Conservation (phyloP, 1,140 invertebrate species). For the Geopemphigus sp. region DNA sequence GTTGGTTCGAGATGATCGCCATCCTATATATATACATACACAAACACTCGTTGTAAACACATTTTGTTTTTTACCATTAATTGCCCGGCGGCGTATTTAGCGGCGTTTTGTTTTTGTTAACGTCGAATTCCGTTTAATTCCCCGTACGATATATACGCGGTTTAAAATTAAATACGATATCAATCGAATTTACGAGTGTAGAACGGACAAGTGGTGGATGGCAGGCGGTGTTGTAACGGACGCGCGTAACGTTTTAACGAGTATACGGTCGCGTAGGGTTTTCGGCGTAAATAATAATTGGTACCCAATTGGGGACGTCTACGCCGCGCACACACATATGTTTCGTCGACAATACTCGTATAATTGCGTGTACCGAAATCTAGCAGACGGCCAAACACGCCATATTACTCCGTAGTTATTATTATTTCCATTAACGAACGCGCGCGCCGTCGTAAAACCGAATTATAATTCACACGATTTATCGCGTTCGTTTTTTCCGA, state of each 20-base stretch:
- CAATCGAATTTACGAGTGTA: background rate
- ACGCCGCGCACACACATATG: background rate
- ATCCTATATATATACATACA: background rate
- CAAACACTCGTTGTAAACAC: too few relatives aligned
- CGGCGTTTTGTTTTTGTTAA: background rate
- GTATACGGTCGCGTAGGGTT: background rate
- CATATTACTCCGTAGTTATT: background rate
- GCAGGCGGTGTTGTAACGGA: background rate
- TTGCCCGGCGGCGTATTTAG: background rate
- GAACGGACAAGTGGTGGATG: background rate
- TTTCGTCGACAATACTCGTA: constrained; percentile 11
- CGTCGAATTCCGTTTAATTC: background rate
- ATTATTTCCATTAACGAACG: constrained; percentile 22
- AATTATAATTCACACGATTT: constrained; percentile 22
- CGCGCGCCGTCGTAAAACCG: background rate
- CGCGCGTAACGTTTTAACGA: background rate
- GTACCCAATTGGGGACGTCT: background rate
- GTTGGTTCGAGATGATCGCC: background rate
- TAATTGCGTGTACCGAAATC: background rate
- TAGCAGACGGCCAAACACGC: background rate
- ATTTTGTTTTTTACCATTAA: constrained; percentile 4
- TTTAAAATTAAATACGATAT: constrained; percentile 3
- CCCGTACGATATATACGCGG: background rate
- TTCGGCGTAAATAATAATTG: constrained; percentile 8
- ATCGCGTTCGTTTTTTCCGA: background rate